phyloP scores from a whole-genome alignment of 92 coral and sea anemone species.

The Phenganax subtilis region DNA sequence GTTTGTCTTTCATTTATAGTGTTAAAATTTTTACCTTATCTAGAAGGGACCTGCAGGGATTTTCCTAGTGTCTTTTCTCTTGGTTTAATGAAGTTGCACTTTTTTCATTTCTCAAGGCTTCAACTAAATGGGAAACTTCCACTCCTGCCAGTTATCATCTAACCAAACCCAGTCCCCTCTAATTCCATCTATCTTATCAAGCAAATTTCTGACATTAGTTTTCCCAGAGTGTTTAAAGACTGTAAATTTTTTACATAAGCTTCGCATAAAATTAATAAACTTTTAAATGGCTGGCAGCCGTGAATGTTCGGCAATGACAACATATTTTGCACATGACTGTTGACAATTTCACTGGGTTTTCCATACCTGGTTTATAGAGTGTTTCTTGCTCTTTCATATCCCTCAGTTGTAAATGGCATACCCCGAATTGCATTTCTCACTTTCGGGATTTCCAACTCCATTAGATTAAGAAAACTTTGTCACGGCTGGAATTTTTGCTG shows the following conservation, averaged over 20 bases:
- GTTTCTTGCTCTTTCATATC: conserved; percentile 56
- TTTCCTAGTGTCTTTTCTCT: no score
- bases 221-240: conserved; percentile 59
- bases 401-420: conserved; percentile 4
- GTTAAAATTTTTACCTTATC: no score
- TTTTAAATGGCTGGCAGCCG: conserved; percentile 52
- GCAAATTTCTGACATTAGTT: conserved; percentile 50
- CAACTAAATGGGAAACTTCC: conserved; percentile 56
- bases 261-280: conserved; percentile 53
- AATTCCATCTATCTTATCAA: conserved; percentile 59
- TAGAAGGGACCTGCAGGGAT: no score
- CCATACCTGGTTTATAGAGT: conserved; percentile 53
- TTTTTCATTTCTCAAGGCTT: conserved; percentile 60
- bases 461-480: not conserved
- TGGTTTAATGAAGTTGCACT: not conserved
- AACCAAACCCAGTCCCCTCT: conserved; percentile 57
- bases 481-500: not conserved
- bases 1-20: no score
- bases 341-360: conserved; percentile 59
- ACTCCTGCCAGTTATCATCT: conserved; percentile 58
- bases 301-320: conserved; percentile 56
- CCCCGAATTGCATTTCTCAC: not conserved
- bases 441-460: no score
- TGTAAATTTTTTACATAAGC: conserved; percentile 51
- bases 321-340: conserved; percentile 50